Evolutionary conservation across 2,797 vertebrate species (phyloP), one percentile per base, ranked within the genome.

Genomic region (Spatula clypeata): DNA sequence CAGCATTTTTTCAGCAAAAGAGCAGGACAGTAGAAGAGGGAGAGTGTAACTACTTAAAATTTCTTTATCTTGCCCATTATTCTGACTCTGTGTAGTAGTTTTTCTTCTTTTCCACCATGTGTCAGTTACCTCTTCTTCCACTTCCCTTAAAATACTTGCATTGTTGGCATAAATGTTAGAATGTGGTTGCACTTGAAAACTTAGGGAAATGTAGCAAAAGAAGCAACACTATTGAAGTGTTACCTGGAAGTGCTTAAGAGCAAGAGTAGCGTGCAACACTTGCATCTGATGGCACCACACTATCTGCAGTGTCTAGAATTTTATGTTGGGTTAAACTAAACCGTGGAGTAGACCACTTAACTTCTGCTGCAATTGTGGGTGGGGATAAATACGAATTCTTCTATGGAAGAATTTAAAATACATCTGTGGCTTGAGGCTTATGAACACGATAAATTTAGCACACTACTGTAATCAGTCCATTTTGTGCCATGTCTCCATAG

Each of bases 391-490:
- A 55, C 69, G 60, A 76, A 76, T 92, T 94, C 62, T 94, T 91
- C 80, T 79, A 2, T 85, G 95, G 74, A 93, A 94, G 86, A 93
- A 88, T 85, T 96, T 74, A 86, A 95, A 87, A 92, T 90, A 67
- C 64, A 90, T 90, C 90, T 95, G 91, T 95, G 90, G 83, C 79
- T 93, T 96, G 96, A 93, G 87, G 90, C 82, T 94, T 83, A 82
- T 36, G 70, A 96, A 34, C 51, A 69, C 72, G 91, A 67, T 86
- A 93, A 93, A 88, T 90, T 88, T 80, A 94, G 87, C 42, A 75
- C 61, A 27, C 49, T 60, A 72, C 85, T 90, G 87, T 79, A 93
- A 91, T 86, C 76, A 88, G 91, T 86, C 87, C 17, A 10, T 86
- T 79, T 90, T 84, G 91, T 94, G 71, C 88, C 76, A 73, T 72